phyloP scores from a whole-genome alignment of 2,113 vertebrate species.

The Seriola aureovittata region DNA sequence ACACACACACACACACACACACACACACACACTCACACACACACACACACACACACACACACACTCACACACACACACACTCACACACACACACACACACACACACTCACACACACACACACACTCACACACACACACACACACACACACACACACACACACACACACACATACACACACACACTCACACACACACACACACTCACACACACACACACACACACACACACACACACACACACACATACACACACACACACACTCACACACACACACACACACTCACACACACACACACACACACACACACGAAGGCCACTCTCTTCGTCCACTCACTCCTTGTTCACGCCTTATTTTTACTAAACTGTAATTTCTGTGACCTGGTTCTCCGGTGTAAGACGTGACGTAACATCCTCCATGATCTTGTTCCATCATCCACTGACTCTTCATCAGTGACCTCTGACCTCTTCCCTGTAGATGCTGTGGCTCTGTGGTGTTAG shows the following conservation, averaged over 20 bases:
- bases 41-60: no score
- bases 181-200: not conserved
- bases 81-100: not conserved
- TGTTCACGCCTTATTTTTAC: not conserved
- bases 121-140: not conserved
- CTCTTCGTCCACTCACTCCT: not conserved
- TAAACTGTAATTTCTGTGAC: no score
- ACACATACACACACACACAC: not conserved
- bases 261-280: no score
- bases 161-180: conserved; percentile 10
- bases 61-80: not conserved
- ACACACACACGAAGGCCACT: not conserved
- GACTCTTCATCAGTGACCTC: not conserved
- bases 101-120: conserved; percentile 31
- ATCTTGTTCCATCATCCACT: no score
- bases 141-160: not conserved
- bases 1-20: not conserved
- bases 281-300: no score
- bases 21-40: not conserved
- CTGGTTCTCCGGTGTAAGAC: not conserved
- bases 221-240: not conserved
- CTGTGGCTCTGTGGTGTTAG: not conserved
- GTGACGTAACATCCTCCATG: not conserved
- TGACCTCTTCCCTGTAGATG: not conserved
- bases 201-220: conserved; percentile 12